A percentile compares a stretch with the other conserved stretches of the same genome.
phyloP scores from a whole-genome alignment of 2,888 invertebrate genomes.

The Taphrorychus bicolor region DNA sequence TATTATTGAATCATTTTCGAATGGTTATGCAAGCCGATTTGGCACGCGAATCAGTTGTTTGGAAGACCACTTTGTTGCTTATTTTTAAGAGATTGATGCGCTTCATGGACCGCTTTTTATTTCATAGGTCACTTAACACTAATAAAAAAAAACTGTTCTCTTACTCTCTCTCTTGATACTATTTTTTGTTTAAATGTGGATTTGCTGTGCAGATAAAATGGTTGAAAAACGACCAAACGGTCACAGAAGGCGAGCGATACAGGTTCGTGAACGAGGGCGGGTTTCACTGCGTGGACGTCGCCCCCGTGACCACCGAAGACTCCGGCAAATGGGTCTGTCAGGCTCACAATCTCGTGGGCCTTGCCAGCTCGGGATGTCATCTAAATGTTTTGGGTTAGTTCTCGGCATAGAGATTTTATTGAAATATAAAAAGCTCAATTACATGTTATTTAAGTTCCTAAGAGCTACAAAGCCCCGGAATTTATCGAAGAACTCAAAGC shows the following conservation, averaged over 20 bases:
- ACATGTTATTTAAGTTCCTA: slow-evolving; percentile 69
- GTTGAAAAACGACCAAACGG: slow-evolving; percentile 82
- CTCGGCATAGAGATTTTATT: not conserved
- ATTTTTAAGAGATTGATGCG: no score
- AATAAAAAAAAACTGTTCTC: no score
- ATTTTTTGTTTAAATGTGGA: not conserved
- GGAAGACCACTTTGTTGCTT: no score
- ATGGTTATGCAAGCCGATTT: not conserved
- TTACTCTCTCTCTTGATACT: no score
- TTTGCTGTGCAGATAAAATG: slow-evolving; percentile 74
- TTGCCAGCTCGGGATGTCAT: slow-evolving; percentile 77
- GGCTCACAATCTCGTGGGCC: slow-evolving; percentile 78
- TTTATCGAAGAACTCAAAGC: slow-evolving; percentile 86
- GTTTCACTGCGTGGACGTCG: slow-evolving; percentile 85
- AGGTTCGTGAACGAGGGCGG: slow-evolving; percentile 82
- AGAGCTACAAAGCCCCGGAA: slow-evolving; percentile 87
- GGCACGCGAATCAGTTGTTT: no score
- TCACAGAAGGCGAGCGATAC: slow-evolving; percentile 78
- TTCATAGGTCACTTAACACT: no score
- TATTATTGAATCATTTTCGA: not conserved
- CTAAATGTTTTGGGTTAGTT: slow-evolving; percentile 76
- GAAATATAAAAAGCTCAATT: no score
- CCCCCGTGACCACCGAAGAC: slow-evolving; percentile 82
- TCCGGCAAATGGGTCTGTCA: slow-evolving; percentile 86
- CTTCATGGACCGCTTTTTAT: no score